phyloP scores from a whole-genome alignment of 2,888 invertebrate genomes.

The Lasioglossum marginatum region DNA sequence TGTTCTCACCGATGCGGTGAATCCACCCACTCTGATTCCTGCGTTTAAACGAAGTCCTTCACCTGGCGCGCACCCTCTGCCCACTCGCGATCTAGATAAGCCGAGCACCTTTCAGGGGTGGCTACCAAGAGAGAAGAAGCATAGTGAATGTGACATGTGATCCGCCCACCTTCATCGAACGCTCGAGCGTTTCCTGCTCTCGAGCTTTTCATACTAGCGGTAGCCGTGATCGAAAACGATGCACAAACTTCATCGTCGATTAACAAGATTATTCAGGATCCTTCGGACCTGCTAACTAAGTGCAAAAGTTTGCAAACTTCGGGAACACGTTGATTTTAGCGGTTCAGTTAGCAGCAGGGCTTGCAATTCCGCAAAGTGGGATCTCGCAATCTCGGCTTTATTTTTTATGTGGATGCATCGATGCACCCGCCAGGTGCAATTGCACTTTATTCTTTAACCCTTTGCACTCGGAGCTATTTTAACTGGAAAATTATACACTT shows the following conservation, averaged over 20 bases:
- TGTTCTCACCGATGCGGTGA: background rate
- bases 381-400: too few relatives aligned
- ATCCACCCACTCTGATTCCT: background rate
- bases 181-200: conserved; percentile 21
- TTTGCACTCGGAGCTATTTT: too few relatives aligned
- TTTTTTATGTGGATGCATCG: too few relatives aligned
- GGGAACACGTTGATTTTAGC: background rate
- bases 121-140: conserved; percentile 29
- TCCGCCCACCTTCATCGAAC: conserved; percentile 18
- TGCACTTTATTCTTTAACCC: too few relatives aligned
- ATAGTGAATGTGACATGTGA: conserved; percentile 6
- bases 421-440: too few relatives aligned
- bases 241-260: background rate
- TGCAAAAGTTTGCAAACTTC: background rate
- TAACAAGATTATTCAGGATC: background rate
- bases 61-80: conserved; percentile 11
- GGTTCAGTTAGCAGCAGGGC: too few relatives aligned
- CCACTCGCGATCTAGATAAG: conserved; percentile 44
- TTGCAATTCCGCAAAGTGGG: too few relatives aligned
- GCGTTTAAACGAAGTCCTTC: conserved; percentile 1
- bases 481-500: too few relatives aligned
- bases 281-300: background rate
- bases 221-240: background rate
- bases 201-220: background rate
- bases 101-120: conserved; percentile 33